Percentiles rank a stretch among this genome's conserved stretches.
These are phyloP conservation scores for Polylopha cassiicola DNA, from an alignment of 2,888 invertebrate genomes.

Conservation along the genomic window DNA sequence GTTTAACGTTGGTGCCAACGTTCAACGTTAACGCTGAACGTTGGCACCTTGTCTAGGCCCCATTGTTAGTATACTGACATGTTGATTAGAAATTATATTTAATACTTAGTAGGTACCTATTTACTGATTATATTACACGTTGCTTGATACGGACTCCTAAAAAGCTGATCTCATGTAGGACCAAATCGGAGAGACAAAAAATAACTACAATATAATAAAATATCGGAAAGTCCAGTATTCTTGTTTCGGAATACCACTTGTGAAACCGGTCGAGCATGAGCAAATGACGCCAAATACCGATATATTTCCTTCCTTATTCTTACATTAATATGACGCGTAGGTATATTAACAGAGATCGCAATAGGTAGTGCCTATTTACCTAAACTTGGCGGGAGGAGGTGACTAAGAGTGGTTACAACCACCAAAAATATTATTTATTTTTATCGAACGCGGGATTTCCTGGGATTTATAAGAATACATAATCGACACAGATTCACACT, in stretches of 20 bases:
- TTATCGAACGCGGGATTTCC: too few species aligned
- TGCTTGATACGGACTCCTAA: conserved; percentile 12
- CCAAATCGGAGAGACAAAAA: conserved; percentile 28
- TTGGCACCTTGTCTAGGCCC: too few species aligned
- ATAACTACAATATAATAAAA: conserved; percentile 37
- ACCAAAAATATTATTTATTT: too few species aligned
- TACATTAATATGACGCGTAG: neutral
- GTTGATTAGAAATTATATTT: conserved; percentile 15
- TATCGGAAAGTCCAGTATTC: conserved; percentile 72
- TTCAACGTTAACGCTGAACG: too few species aligned
- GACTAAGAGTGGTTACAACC: too few species aligned
- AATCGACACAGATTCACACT: too few species aligned
- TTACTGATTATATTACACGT: too few species aligned
- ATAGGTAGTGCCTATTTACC: neutral
- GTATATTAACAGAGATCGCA: neutral
- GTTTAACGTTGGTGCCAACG: too few species aligned
- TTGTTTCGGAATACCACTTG: conserved; percentile 75
- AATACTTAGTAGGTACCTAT: conserved; percentile 8
- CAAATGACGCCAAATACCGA: conserved; percentile 70
- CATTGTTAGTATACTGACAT: too few species aligned
- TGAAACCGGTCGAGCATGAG: conserved; percentile 61
- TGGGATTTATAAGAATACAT: too few species aligned
- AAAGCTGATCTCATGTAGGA: conserved; percentile 14
- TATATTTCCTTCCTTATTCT: conserved; percentile 69
- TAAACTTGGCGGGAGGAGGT: too few species aligned